Percentiles rank a stretch among this genome's conserved stretches.
Evolutionary conservation across 2,797 vertebrate species (phyloP).

Genomic region (Odontamblyopus lacepedii): DNA sequence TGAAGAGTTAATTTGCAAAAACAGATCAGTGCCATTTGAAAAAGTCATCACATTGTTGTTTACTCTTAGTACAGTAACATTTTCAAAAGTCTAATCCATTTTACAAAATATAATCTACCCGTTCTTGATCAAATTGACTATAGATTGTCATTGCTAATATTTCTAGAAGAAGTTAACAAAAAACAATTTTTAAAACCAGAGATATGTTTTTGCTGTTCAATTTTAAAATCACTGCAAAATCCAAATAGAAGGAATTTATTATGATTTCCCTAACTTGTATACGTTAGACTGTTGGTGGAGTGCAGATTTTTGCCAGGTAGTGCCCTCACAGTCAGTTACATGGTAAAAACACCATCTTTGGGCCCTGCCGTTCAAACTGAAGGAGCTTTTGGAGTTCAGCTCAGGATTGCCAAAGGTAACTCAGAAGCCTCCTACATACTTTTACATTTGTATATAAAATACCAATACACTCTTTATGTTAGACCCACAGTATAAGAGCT

Average conservation of each 20-base stretch:
- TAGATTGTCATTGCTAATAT: too few species aligned
- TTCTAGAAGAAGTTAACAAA: too few species aligned
- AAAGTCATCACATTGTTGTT: too few species aligned
- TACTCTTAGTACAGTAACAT: too few species aligned
- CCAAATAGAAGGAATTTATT: background rate
- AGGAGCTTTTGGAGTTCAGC: conserved; percentile 79
- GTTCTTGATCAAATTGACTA: too few species aligned
- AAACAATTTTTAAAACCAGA: too few species aligned
- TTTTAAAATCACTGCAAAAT: background rate
- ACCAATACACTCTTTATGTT: conserved; percentile 1
- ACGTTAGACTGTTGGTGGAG: conserved; percentile 75
- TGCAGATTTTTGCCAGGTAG: conserved; percentile 71
- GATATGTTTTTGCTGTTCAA: too few species aligned
- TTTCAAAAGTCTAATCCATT: too few species aligned
- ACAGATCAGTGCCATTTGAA: too few species aligned
- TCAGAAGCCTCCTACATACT: background rate
- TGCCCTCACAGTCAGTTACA: conserved; percentile 68
- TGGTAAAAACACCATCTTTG: conserved; percentile 77
- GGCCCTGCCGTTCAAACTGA: conserved; percentile 69
- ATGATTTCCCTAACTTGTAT: background rate
- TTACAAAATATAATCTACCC: too few species aligned
- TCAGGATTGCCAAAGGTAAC: conserved; percentile 78
- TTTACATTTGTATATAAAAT: background rate
- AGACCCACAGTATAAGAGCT: conserved; percentile 75
- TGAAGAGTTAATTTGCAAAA: background rate